Percentiles rank a stretch among this genome's conserved stretches.
Conservation (phyloP, 1,140 invertebrate genomes). For the Tetramorium parvispinum region DNA sequence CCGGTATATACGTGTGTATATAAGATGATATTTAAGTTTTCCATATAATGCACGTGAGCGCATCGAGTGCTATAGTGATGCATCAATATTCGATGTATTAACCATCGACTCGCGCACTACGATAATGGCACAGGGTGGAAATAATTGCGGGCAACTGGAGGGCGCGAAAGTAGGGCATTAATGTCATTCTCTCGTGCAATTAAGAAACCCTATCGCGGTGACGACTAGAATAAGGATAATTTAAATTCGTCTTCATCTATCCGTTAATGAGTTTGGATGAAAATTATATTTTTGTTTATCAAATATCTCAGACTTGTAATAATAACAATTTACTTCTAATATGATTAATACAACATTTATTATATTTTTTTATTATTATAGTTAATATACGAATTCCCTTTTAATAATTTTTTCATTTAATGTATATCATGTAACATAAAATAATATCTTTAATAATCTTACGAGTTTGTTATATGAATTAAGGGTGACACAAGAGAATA, state of each 20-base stretch:
- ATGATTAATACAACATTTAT: background rate
- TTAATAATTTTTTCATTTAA: background rate
- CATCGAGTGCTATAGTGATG: background rate
- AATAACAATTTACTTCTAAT: background rate
- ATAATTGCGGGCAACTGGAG: slow-evolving; percentile 77
- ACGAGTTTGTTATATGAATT: slow-evolving; percentile 10
- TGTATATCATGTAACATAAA: background rate
- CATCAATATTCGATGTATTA: slow-evolving; percentile 24
- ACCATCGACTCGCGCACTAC: slow-evolving; percentile 54
- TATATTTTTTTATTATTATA: background rate
- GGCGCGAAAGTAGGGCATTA: slow-evolving; percentile 80
- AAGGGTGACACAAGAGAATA: background rate
- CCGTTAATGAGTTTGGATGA: slow-evolving; percentile 9
- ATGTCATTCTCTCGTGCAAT: slow-evolving; percentile 78
- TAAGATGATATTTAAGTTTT: slow-evolving; percentile 13
- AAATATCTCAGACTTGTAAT: background rate
- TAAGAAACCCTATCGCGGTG: slow-evolving; percentile 81
- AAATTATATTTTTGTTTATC: background rate
- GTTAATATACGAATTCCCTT: background rate
- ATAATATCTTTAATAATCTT: slow-evolving; percentile 24
- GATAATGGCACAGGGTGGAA: slow-evolving; percentile 77
- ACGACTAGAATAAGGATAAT: slow-evolving; percentile 78
- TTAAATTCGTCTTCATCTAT: slow-evolving; percentile 75
- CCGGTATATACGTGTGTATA: background rate
- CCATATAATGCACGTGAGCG: background rate